phyloP scores from a whole-genome alignment of 2,888 invertebrate genomes.

The Microplitis manilae region DNA sequence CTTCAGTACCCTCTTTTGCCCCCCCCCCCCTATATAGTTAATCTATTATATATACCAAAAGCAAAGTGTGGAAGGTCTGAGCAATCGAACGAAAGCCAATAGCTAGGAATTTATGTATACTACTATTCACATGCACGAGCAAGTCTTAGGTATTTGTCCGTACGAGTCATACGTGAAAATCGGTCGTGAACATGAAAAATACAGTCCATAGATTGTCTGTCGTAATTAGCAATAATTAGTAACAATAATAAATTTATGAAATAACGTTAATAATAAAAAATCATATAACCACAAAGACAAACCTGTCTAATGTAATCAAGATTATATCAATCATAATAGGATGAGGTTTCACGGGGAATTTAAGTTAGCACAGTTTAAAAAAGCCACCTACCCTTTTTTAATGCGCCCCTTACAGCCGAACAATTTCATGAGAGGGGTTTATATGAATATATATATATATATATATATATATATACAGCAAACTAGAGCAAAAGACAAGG shows the following conservation, averaged over 20 bases:
- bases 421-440: slow-evolving; percentile 24
- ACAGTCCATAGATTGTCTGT: no score
- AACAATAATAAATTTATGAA: neutral
- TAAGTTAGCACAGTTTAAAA: slow-evolving; percentile 67
- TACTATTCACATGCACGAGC: no score
- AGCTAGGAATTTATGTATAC: no score
- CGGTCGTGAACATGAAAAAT: no score
- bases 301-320: slow-evolving; percentile 66
- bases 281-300: slow-evolving; percentile 53
- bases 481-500: slow-evolving; percentile 30
- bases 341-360: slow-evolving; percentile 70
- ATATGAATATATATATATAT: slow-evolving; percentile 21
- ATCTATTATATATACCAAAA: no score
- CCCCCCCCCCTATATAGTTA: no score
- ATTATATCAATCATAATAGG: slow-evolving; percentile 68
- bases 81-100: no score
- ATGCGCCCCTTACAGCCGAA: slow-evolving; percentile 53
- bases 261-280: slow-evolving; percentile 5
- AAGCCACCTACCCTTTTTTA: slow-evolving; percentile 67
- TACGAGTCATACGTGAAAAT: no score
- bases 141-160: no score
- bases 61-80: no score
- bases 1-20: no score
- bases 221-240: neutral
- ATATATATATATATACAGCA: slow-evolving; percentile 10